Percentiles rank a stretch among this genome's conserved stretches.
These are phyloP conservation scores for Eristalis arbustorum DNA, from an alignment of 2,888 invertebrate species.

Conservation along the genomic window DNA sequence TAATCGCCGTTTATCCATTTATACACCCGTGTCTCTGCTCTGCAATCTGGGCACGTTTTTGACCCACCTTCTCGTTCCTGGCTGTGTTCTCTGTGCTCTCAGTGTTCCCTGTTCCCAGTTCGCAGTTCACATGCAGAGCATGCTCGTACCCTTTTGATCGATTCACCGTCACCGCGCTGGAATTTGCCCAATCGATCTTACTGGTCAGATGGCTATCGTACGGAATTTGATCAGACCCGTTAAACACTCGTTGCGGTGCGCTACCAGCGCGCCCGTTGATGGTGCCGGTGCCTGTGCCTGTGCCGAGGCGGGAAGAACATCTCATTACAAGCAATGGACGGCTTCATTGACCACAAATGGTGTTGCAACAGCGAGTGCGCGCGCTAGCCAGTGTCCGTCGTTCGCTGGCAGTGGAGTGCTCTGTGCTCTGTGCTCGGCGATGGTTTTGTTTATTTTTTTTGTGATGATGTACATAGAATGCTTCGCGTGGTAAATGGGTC, in stretches of 20 bases:
- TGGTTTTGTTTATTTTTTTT: background rate
- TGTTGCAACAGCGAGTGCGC: slow-evolving; percentile 20
- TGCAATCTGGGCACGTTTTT: slow-evolving; percentile 60
- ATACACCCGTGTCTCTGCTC: background rate
- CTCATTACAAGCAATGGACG: slow-evolving; percentile 47
- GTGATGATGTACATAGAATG: slow-evolving; percentile 19
- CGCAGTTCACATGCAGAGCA: background rate
- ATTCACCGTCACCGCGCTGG: background rate
- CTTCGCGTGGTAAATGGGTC: slow-evolving; percentile 62
- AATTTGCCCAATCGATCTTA: background rate
- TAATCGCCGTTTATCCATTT: slow-evolving; percentile 11
- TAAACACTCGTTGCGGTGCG: background rate
- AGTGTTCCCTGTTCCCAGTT: background rate
- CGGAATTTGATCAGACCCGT: background rate
- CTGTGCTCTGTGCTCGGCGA: background rate
- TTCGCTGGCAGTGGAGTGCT: background rate
- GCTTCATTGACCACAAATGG: slow-evolving; percentile 47
- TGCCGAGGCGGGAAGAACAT: slow-evolving; percentile 5
- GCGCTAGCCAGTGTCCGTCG: background rate
- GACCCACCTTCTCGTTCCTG: slow-evolving; percentile 55
- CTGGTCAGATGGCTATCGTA: background rate
- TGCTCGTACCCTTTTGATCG: slow-evolving; percentile 32
- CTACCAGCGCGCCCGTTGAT: background rate
- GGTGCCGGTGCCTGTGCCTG: background rate
- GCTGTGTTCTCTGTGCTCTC: background rate